Evolutionary conservation across 2,797 vertebrate genomes (phyloP).

Genomic region (Platyrinchus mystaceus): DNA sequence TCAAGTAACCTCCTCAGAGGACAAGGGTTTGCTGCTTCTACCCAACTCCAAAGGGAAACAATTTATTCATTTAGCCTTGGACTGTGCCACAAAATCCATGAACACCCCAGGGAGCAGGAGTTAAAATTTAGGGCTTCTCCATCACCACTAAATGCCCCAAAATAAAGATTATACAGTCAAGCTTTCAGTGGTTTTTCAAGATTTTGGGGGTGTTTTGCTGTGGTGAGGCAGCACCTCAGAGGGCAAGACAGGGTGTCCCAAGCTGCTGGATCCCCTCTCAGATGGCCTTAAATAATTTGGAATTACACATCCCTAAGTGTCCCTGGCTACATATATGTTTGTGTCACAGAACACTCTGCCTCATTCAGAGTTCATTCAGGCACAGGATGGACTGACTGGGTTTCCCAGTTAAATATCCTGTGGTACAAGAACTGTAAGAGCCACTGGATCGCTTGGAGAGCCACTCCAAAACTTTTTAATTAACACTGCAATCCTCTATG

Average conservation of each 20-base stretch:
- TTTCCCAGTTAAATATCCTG: not conserved
- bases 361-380: not conserved
- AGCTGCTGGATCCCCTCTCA: not conserved
- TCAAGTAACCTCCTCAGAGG: not conserved
- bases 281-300: not conserved
- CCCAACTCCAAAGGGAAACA: not conserved
- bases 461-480: constrained; percentile 14
- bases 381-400: not conserved
- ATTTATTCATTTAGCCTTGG: not conserved
- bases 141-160: not conserved
- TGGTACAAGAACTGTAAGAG: not conserved
- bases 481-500: not conserved
- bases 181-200: not conserved
- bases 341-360: not conserved
- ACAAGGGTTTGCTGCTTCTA: not conserved
- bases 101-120: accelerated
- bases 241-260: not conserved
- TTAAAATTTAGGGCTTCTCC: not conserved
- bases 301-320: not conserved
- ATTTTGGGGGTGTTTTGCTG: not conserved
- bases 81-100: not conserved
- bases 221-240: too few relatives aligned
- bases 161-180: not conserved
- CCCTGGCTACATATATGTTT: not conserved
- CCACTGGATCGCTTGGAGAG: not conserved